A percentile compares a stretch with the other conserved stretches of the same genome.
These are phyloP conservation scores for Crenuchus spilurus DNA, from an alignment of 2,797 vertebrate species.

Conservation along the genomic window DNA sequence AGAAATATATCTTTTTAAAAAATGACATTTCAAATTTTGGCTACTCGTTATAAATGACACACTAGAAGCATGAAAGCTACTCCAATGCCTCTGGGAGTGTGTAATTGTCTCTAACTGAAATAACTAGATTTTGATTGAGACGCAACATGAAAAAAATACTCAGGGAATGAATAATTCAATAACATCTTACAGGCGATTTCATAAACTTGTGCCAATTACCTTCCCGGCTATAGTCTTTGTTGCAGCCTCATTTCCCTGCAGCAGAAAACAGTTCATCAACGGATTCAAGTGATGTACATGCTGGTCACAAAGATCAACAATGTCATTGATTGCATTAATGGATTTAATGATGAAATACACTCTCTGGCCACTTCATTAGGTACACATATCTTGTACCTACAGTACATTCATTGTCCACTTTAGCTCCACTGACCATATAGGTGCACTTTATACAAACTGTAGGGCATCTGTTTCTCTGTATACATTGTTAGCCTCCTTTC, in stretches of 20 bases:
- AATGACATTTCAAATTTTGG: neutral
- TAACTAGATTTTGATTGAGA: constrained; percentile 5
- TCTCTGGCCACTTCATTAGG: too few relatives aligned
- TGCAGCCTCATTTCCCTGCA: constrained; percentile 3
- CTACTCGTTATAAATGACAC: neutral
- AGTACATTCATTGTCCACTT: too few relatives aligned
- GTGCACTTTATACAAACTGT: too few relatives aligned
- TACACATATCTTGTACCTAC: too few relatives aligned
- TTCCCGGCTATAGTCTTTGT: neutral
- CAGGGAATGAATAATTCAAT: constrained; percentile 15
- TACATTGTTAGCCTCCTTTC: too few relatives aligned
- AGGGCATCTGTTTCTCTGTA: too few relatives aligned
- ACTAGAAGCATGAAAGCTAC: neutral
- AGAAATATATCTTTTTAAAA: neutral
- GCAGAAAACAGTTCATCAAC: neutral
- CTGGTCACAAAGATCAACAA: constrained; percentile 19
- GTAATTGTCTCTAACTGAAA: neutral
- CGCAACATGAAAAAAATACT: constrained; percentile 2
- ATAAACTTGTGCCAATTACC: constrained; percentile 32
- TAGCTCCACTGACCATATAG: too few relatives aligned
- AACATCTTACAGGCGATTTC: neutral
- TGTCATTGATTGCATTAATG: constrained; percentile 26
- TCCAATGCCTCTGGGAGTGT: neutral
- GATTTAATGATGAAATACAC: too few relatives aligned
- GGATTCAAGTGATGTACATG: constrained; percentile 8